Percentiles rank a stretch among this genome's conserved stretches.
These are phyloP conservation scores for Druceiella hillmani DNA, from an alignment of 2,888 invertebrate species.

Conservation along the genomic window DNA sequence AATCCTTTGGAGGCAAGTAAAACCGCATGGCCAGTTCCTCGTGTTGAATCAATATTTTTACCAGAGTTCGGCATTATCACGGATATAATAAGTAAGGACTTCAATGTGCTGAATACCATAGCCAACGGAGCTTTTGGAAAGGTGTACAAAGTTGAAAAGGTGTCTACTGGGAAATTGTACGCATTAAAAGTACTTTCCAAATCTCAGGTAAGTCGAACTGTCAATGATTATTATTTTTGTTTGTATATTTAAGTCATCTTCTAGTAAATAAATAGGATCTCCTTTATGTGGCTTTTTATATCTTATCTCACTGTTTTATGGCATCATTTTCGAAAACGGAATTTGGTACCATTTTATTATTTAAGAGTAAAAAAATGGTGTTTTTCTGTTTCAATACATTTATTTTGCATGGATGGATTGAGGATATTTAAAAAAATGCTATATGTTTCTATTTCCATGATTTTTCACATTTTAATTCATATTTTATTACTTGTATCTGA, in stretches of 20 bases:
- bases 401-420: no score
- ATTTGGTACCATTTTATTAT: no score
- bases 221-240: conserved; percentile 13
- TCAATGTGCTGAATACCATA: conserved; percentile 64
- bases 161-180: conserved; percentile 59
- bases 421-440: no score
- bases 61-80: conserved; percentile 79
- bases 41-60: conserved; percentile 77
- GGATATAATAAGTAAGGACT: conserved; percentile 53
- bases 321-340: no score
- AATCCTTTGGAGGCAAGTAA: conserved; percentile 56
- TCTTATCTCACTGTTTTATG: no score
- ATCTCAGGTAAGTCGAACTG: conserved; percentile 54
- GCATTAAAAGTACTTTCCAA: conserved; percentile 85
- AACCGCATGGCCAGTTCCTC: conserved; percentile 78
- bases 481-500: no score
- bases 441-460: no score
- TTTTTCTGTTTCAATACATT: no score
- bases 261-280: no score
- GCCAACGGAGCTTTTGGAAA: conserved; percentile 89
- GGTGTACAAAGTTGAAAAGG: conserved; percentile 74
- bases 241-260: conserved; percentile 11
- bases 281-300: no score
- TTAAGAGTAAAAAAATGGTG: no score
- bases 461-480: no score